Evolutionary conservation across 2,113 vertebrate species (phyloP), one percentile per base, ranked within the genome.

Genomic region (Mus spicilegus): DNA sequence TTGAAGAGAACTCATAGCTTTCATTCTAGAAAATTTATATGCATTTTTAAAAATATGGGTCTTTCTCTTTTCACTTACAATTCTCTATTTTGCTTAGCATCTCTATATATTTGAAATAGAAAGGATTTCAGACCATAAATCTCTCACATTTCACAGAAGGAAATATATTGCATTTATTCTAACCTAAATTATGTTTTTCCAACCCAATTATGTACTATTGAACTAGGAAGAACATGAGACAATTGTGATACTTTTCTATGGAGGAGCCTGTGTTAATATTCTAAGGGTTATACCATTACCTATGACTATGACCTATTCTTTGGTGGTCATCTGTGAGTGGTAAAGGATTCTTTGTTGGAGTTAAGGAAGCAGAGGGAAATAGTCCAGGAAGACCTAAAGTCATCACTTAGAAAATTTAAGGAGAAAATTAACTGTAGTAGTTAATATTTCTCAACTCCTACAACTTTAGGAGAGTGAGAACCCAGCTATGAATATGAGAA

Each of bases 71-170:
- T 90, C 75, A 36, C 5, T 81, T 80, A 19, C 22, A 30, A 69
- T 39, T 39, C 13, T 54, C 58, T 76, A 2, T 51, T 90, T 92
- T 92, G 33, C 69, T 90, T 95, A 96, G 63, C 16, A 87, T 96
- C 84, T 96, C 88, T 78, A 0, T 80, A 56, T 95, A 28, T 89
- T 96, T 94, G 36, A 80, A 87, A 10, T 95, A 24, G 49, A 78
- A 84, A 89, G 36, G 10, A n/a, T 39, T 85, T 42, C 46, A 94
- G 33, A 49, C 1, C 3, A 61, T 77, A 94, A 76, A 76, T 90
- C 54, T 96, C n/a, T 93, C 39, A 77, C 80, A 63, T 93, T 94
- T 96, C 49, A 90, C 14, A 91, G 73, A 94, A 87, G 67, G 9
- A 8, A 78, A 10, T 93, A 69, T 58, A 58, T 96, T 96, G 92